phyloP scores from a whole-genome alignment of 2,797 vertebrate species.

The Platyrinchus mystaceus region DNA sequence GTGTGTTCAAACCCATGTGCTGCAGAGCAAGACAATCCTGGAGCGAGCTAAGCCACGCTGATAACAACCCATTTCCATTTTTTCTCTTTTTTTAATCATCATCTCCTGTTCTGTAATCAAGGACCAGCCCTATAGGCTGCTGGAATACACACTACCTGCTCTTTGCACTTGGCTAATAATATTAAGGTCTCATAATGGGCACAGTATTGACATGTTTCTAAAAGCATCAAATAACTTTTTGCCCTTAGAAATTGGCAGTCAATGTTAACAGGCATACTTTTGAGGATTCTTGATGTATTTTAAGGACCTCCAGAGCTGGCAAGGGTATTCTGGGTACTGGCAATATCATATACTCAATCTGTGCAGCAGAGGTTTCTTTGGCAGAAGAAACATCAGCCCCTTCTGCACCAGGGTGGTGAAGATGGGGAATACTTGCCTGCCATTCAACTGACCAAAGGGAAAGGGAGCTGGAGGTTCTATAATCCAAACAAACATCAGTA shows the following conservation, averaged over 20 bases:
- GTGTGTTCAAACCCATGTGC: fast-evolving
- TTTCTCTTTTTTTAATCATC: background rate
- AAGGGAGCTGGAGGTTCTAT: background rate
- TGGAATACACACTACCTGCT: background rate
- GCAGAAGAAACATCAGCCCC: background rate
- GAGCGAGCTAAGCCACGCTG: background rate
- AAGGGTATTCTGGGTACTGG: background rate
- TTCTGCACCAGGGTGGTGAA: background rate
- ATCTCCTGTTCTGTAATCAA: background rate
- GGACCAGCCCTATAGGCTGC: background rate
- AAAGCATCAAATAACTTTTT: background rate
- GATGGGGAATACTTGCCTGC: background rate
- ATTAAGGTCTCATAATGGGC: background rate
- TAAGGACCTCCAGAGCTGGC: background rate
- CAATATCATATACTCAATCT: background rate
- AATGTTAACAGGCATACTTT: background rate
- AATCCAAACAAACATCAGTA: background rate
- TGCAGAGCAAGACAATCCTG: background rate
- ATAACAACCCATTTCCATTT: background rate
- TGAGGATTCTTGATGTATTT: background rate
- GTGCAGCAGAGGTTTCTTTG: background rate
- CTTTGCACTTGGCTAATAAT: background rate
- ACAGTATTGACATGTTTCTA: background rate
- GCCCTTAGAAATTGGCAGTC: background rate
- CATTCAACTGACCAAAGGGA: background rate